Evolutionary conservation across 2,113 vertebrate genomes (phyloP).

Genomic region (Ameiurus melas): DNA sequence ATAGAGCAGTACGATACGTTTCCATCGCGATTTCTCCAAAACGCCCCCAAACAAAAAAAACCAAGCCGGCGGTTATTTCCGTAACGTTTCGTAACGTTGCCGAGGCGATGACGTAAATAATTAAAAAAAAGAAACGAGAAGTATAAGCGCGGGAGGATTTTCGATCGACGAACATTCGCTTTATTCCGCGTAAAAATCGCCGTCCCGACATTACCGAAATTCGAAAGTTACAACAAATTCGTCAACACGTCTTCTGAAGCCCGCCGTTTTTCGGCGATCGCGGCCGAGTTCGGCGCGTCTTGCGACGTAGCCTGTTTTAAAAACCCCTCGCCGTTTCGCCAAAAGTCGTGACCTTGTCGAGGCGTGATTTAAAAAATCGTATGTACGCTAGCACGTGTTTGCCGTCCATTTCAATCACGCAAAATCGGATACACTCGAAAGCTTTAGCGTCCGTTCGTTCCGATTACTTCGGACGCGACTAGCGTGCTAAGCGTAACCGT

Average conservation of each 20-base stretch:
- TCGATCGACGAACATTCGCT: not conserved
- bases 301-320: not conserved
- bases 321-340: not conserved
- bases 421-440: not conserved
- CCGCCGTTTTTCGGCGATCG: not conserved
- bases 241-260: not conserved
- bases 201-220: not conserved
- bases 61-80: not conserved
- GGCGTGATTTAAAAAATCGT: not conserved
- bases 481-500: not conserved
- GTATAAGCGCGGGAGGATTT: not conserved
- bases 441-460: too few relatives aligned
- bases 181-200: not conserved
- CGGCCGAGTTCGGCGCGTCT: not conserved
- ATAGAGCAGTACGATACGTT: not conserved
- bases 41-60: too few relatives aligned
- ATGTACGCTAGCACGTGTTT: not conserved
- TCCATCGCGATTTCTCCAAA: not conserved
- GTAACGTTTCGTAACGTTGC: not conserved
- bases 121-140: not conserved
- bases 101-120: not conserved
- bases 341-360: too few relatives aligned
- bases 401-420: not conserved
- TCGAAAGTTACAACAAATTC: too few relatives aligned
- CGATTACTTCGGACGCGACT: not conserved